A percentile compares a stretch with the other conserved stretches of the same genome.
Conservation (phyloP, 2,113 vertebrate genomes). For the Gymnobelideus leadbeateri region DNA sequence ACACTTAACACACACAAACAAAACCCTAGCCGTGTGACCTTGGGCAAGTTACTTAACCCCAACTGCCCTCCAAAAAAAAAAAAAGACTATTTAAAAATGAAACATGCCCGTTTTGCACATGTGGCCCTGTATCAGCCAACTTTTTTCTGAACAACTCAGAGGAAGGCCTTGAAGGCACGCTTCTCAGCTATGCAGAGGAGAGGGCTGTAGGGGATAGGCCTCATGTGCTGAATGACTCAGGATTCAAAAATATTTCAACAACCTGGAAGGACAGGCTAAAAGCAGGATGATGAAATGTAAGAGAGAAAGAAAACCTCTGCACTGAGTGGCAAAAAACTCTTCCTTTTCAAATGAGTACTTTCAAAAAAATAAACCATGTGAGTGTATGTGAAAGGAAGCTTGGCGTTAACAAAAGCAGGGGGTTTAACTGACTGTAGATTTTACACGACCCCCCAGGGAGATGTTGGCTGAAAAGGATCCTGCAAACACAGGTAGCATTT, state of each 20-base stretch:
- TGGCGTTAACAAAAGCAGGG: background rate
- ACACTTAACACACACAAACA: no score
- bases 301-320: background rate
- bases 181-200: background rate
- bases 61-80: no score
- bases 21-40: no score
- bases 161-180: background rate
- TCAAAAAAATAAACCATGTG: background rate
- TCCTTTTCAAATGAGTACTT: background rate
- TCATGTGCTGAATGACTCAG: background rate
- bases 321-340: background rate
- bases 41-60: no score
- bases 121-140: background rate
- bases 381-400: background rate
- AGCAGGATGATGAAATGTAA: background rate
- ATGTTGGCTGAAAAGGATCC: background rate
- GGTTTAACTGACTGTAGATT: background rate
- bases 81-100: no score
- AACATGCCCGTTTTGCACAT: background rate
- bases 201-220: background rate
- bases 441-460: background rate
- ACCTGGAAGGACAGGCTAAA: background rate
- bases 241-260: background rate
- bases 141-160: background rate
- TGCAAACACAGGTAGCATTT: background rate